Evolutionary conservation across 2,888 invertebrate species (phyloP), one percentile per base, ranked within the genome.

Genomic region (Rhamphomyia laevipes): DNA sequence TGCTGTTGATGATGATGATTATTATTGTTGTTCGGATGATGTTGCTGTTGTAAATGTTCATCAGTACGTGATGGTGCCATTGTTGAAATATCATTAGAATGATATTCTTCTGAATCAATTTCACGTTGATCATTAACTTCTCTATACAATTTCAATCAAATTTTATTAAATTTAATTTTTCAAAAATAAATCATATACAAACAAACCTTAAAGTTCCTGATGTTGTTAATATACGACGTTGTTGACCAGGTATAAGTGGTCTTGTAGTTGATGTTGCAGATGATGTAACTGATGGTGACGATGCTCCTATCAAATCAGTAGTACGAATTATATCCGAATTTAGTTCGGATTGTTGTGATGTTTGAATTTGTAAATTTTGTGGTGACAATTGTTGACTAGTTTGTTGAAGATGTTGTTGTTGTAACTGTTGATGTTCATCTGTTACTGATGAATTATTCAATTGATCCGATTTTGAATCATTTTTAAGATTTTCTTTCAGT

Each of bases 181-280:
- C 1, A 18, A 27, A 27, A 43, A 12, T 47, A 49, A 23, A 15
- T 30, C 10, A 12, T 30, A 13, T 16, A 30, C 21, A 43, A 43
- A 35, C 15, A 37, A 37, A 61, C 61, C 61, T 54, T 60, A 71
- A 60, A 43, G 70, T 70, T 18, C 71, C 71, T 5, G 69, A 62
- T 17, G 71, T 70, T 51, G 71, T 71, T 21, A 71, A 58, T 45
- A 71, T 70, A 33, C 70, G 63, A 7, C 66, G 59, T 51, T 65
- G 66, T 48, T 59, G 66, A 2, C 37, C 46, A 10, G 47, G 38
- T 10, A 47, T 47, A 15, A 45, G 45, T 4, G 50, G 33, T 38
- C 49, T 42, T 12, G 43, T 15, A 17, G 42, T 33, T 17, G 48
- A 23, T 48, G 53, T 9, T 42, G 54, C 45, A 59, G 61, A 43